A percentile compares a stretch with the other conserved stretches of the same genome.
These are phyloP conservation scores for Sycophila texana DNA, from an alignment of 2,888 invertebrate species.

Conservation along the genomic window DNA sequence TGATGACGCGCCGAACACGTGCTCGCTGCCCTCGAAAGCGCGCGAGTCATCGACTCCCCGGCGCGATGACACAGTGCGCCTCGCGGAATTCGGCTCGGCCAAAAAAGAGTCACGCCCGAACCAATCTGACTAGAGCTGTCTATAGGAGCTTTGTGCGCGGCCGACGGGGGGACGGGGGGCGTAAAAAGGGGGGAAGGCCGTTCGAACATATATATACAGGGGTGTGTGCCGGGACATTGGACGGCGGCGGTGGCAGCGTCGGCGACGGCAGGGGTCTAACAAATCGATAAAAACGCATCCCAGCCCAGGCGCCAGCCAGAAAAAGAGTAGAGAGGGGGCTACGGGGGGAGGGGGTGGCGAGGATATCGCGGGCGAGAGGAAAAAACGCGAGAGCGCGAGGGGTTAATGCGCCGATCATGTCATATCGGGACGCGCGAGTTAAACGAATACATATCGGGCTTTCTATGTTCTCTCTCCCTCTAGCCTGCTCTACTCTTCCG, in stretches of 20 bases:
- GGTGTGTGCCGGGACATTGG: slow-evolving; percentile 65
- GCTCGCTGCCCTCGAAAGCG: neutral
- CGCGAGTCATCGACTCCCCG: slow-evolving; percentile 38
- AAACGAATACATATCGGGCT: slow-evolving; percentile 68
- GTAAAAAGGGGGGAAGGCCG: slow-evolving; percentile 36
- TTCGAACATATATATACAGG: slow-evolving; percentile 64
- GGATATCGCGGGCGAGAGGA: slow-evolving; percentile 65
- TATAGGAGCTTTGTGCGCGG: slow-evolving; percentile 52
- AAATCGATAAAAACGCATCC: slow-evolving; percentile 76
- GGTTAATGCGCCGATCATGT: slow-evolving; percentile 76
- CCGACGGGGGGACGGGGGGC: slow-evolving; percentile 32
- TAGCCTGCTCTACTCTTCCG: too few relatives aligned
- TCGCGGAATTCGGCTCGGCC: slow-evolving; percentile 52
- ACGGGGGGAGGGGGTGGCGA: slow-evolving; percentile 57
- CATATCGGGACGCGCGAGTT: slow-evolving; percentile 72
- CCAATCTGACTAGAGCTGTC: slow-evolving; percentile 62
- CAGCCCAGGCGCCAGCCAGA: slow-evolving; percentile 73
- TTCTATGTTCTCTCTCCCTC: slow-evolving; percentile 37
- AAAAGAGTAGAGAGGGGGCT: slow-evolving; percentile 61
- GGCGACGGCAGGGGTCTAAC: slow-evolving; percentile 69
- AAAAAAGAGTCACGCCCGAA: slow-evolving; percentile 72
- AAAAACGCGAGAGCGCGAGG: slow-evolving; percentile 68
- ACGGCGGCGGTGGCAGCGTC: slow-evolving; percentile 57
- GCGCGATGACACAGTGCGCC: slow-evolving; percentile 44
- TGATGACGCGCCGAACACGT: slow-evolving; percentile 28